These are phyloP conservation scores for Arenaria interpres DNA, from an alignment of 2,113 vertebrate genomes.

Conservation along the genomic window DNA sequence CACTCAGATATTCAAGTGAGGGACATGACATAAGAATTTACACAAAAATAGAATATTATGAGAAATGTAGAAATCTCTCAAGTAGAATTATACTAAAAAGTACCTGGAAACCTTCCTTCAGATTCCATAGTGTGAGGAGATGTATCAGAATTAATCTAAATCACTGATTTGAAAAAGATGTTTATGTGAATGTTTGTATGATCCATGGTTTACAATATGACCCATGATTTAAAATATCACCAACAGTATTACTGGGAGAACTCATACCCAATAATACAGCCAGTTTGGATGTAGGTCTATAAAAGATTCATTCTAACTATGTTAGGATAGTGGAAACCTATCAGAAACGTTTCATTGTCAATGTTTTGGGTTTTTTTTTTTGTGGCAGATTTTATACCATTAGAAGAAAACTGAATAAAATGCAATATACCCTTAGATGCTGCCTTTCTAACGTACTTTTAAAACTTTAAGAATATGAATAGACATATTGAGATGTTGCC, in stretches of 20 bases:
- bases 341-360: not conserved
- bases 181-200: not conserved
- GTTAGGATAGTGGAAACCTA: not conserved
- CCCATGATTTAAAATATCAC: not conserved
- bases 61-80: not conserved
- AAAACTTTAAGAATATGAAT: not conserved
- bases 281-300: not conserved
- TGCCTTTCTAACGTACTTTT: not conserved
- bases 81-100: not conserved
- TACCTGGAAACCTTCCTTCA: not conserved
- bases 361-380: not conserved
- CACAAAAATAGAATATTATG: not conserved
- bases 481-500: not conserved
- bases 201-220: not conserved
- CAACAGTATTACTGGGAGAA: not conserved
- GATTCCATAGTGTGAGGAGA: not conserved
- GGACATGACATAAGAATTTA: not conserved
- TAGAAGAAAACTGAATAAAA: not conserved
- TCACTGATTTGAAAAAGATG: not conserved
- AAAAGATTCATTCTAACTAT: not conserved
- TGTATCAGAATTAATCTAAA: not conserved
- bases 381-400: not conserved
- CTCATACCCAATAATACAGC: not conserved
- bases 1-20: not conserved
- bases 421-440: not conserved